Evolutionary conservation across 2,113 vertebrate genomes (phyloP), one percentile per base, ranked within the genome.

Genomic region (Plecturocebus donacophilus): DNA sequence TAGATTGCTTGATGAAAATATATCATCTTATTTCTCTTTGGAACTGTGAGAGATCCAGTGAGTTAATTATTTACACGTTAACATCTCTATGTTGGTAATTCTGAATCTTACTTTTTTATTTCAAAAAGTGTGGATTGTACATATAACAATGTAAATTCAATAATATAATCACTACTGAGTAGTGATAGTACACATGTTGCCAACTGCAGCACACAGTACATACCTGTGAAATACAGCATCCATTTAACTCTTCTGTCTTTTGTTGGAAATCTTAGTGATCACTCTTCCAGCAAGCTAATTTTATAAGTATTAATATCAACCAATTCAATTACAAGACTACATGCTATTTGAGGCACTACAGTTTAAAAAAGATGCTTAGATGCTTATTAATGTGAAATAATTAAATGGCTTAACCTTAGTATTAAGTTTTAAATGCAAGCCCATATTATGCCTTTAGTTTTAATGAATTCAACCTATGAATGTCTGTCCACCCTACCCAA

Each of bases 271-370:
- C 35, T 86, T 81, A 47, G 19, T 76, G 19, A 49, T 87, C 8
- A n/a, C 16, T 77, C 61, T 85, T 64, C 38, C 38, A 64, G 56
- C 25, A 95, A 91, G 45, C 27, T 94, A 90, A 89, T 93, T 95
- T 91, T 93, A 23, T 12, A 75, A 91, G n/a, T 32, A 70, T 47
- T 49, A 70, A 75, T 56, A 38, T 84, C 21, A 82, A 12, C 12
- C 10, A 91, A 9, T 87, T 89, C 58, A 81, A 12, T 56, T 45
- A 66, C 16, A 56, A 96, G 10, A n/a, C 56, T 66, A 68, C 25
- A 23, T 75, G 19, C 82, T 92, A 6, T 96, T 52, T 56, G 40
- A 87, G 30, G n/a, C 25, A 68, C 16, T 11, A n/a, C 19, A n/a
- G 64, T 96, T 54, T 70, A 45, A 47, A 89, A 70, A 80, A 45